phyloP scores from a whole-genome alignment of 2,113 vertebrate genomes.

The Tylochromis polylepis region DNA sequence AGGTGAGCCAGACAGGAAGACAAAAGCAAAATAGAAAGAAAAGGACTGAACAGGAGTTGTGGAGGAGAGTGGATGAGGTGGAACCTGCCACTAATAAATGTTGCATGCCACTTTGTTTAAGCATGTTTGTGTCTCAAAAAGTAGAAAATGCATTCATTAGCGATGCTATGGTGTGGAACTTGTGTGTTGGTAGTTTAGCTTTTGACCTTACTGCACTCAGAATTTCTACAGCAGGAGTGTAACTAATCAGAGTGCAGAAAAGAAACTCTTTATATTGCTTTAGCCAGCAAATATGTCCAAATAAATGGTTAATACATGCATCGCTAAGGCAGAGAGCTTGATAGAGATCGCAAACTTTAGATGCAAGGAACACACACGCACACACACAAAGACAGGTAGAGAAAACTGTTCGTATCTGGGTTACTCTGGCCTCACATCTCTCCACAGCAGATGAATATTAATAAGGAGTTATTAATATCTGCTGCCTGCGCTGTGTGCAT shows the following conservation, averaged over 20 bases:
- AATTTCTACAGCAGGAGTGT: background rate
- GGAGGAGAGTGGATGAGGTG: background rate
- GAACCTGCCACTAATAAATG: background rate
- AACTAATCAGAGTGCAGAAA: background rate
- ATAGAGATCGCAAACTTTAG: background rate
- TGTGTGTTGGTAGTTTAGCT: background rate
- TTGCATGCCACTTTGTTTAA: background rate
- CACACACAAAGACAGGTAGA: constrained; percentile 9
- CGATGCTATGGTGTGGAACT: background rate
- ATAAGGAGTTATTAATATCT: constrained; percentile 74
- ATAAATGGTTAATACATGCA: background rate
- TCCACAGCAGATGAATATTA: constrained; percentile 75
- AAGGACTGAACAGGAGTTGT: background rate
- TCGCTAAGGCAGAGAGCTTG: background rate
- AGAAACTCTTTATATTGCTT: background rate
- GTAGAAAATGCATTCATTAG: background rate
- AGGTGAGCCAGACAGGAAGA: background rate
- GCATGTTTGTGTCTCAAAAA: background rate
- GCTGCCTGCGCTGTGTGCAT: constrained; percentile 48
- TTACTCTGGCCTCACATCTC: constrained; percentile 69
- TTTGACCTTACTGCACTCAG: background rate
- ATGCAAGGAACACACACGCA: background rate
- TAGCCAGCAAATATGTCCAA: background rate
- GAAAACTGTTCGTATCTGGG: constrained; percentile 60
- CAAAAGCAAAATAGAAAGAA: background rate